phyloP scores from a whole-genome alignment of 2,888 invertebrate genomes.

The Oconnorella tubifera region DNA sequence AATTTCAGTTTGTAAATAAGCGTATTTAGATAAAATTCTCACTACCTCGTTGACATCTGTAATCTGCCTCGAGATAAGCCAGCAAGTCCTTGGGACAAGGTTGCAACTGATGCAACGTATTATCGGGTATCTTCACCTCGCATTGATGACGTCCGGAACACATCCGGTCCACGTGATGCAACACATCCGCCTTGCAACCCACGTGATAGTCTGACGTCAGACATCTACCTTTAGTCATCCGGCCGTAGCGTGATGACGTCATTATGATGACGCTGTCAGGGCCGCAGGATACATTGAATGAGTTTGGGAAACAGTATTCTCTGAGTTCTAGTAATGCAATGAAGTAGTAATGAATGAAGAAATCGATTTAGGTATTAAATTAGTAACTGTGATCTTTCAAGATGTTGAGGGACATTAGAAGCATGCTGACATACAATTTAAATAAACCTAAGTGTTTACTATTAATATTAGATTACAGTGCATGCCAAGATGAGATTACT shows the following conservation, averaged over 20 bases:
- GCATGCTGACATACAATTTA: too few species aligned
- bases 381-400: too few species aligned
- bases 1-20: too few species aligned
- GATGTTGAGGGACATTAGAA: too few species aligned
- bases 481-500: too few species aligned
- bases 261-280: constrained; percentile 28
- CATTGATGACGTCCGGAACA: constrained; percentile 32
- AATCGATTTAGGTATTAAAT: too few species aligned
- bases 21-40: too few species aligned
- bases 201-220: constrained; percentile 27
- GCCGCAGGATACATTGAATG: constrained; percentile 32
- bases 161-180: constrained; percentile 22
- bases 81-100: constrained; percentile 33
- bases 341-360: too few species aligned
- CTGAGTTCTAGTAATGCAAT: too few species aligned
- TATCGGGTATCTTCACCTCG: constrained; percentile 30
- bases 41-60: constrained; percentile 30
- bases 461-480: too few species aligned
- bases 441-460: too few species aligned
- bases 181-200: constrained; percentile 31
- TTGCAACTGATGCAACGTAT: constrained; percentile 29
- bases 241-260: constrained; percentile 31
- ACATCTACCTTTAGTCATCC: constrained; percentile 31
- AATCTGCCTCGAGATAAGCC: constrained; percentile 34
- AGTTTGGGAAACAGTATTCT: constrained; percentile 35